Conservation (phyloP, 2,797 vertebrate genomes). For the Mus minutoides region DNA sequence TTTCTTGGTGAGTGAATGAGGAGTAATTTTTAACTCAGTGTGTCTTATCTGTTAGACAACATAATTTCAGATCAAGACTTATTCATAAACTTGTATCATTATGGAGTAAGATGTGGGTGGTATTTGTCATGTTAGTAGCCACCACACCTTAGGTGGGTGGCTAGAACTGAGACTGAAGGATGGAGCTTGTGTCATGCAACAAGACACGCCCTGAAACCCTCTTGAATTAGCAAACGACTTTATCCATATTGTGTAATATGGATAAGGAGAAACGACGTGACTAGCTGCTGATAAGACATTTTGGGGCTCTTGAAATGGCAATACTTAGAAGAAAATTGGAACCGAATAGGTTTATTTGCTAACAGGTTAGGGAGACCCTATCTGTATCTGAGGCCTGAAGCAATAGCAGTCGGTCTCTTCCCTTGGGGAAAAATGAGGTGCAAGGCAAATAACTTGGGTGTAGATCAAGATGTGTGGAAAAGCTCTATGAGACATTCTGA, state of each 20-base stretch:
- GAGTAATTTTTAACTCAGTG: background rate
- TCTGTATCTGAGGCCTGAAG: slow-evolving; percentile 22
- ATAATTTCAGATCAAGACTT: slow-evolving; percentile 51
- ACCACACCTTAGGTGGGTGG: slow-evolving; percentile 56
- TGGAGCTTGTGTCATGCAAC: slow-evolving; percentile 48
- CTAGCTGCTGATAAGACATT: slow-evolving; percentile 58
- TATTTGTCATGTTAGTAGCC: slow-evolving; percentile 61
- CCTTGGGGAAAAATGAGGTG: slow-evolving; percentile 38
- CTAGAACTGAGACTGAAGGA: slow-evolving; percentile 61
- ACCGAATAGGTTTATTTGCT: slow-evolving; percentile 54
- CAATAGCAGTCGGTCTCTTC: slow-evolving; percentile 32
- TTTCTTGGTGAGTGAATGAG: slow-evolving; percentile 44
- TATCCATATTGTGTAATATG: slow-evolving; percentile 63
- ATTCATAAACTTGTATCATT: slow-evolving; percentile 58
- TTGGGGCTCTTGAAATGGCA: slow-evolving; percentile 59
- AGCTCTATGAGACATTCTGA: slow-evolving; percentile 52
- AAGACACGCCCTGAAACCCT: slow-evolving; percentile 61
- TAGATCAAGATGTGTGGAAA: slow-evolving; percentile 3
- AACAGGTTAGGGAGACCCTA: slow-evolving; percentile 31
- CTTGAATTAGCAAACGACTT: slow-evolving; percentile 63
- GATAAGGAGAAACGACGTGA: slow-evolving; percentile 52
- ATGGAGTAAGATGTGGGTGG: slow-evolving; percentile 11
- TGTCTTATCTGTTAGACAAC: slow-evolving; percentile 30
- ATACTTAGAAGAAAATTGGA: slow-evolving; percentile 59
- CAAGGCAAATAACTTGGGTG: slow-evolving; percentile 23